These are phyloP conservation scores for Poeciliopsis prolifica DNA, from an alignment of 2,113 vertebrate species.

Conservation along the genomic window DNA sequence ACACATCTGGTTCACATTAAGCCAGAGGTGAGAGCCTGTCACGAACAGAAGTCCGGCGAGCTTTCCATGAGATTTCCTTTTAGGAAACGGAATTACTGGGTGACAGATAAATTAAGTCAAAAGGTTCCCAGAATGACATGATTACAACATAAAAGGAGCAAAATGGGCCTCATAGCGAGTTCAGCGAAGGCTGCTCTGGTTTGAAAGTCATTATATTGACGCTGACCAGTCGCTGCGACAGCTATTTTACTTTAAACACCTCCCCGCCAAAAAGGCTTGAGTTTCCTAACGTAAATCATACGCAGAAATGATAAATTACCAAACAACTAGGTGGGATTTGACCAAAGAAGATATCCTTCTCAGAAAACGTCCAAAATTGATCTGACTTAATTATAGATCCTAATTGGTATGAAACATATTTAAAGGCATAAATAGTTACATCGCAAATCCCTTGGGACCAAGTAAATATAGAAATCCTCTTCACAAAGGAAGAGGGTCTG, in stretches of 20 bases:
- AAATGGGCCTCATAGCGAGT: background rate
- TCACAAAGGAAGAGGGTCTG: no score
- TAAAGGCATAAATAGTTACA: no score
- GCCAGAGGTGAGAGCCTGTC: slow-evolving; percentile 61
- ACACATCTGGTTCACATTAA: slow-evolving; percentile 69
- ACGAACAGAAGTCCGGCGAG: slow-evolving; percentile 27
- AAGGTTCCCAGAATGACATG: slow-evolving; percentile 14
- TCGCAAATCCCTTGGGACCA: no score
- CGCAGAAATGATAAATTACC: background rate
- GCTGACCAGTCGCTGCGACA: background rate
- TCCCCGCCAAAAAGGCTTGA: background rate
- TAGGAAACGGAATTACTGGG: slow-evolving; percentile 30
- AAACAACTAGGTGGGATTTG: background rate
- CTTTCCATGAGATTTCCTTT: slow-evolving; percentile 28
- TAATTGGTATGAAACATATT: no score
- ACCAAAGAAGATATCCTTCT: background rate
- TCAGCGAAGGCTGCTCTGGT: background rate
- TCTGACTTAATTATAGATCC: no score
- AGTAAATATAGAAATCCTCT: no score
- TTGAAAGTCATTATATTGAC: background rate
- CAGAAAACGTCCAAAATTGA: background rate
- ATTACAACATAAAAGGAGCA: slow-evolving; percentile 18
- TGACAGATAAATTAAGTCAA: slow-evolving; percentile 42
- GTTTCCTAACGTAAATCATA: background rate
- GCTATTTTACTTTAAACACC: background rate